A percentile compares a stretch with the other conserved stretches of the same genome.
Conservation (phyloP, 1,140 invertebrate species). For the Glossosoma conforme region DNA sequence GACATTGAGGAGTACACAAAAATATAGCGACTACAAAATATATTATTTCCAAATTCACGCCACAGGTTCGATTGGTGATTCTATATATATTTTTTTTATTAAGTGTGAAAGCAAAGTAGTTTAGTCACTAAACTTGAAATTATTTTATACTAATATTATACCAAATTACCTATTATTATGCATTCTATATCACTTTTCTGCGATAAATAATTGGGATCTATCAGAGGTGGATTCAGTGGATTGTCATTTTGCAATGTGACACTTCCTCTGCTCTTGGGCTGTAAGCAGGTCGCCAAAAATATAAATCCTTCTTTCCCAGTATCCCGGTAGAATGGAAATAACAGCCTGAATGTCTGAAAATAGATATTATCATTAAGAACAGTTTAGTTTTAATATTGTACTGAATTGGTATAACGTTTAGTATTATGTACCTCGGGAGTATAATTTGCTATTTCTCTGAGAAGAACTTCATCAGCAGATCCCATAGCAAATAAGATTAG, state of each 20-base stretch:
- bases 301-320: slow-evolving; percentile 62
- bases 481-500: slow-evolving; percentile 63
- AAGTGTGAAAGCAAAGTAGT: too few species aligned
- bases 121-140: too few species aligned
- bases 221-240: slow-evolving; percentile 59
- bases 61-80: too few species aligned
- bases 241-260: slow-evolving; percentile 53
- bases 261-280: slow-evolving; percentile 62
- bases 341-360: slow-evolving; percentile 55
- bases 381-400: too few species aligned
- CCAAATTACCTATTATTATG: slow-evolving; percentile 53
- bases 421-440: slow-evolving; percentile 50
- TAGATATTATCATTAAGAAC: slow-evolving; percentile 1
- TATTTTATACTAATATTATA: background rate
- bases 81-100: too few species aligned
- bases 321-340: slow-evolving; percentile 61
- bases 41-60: too few species aligned
- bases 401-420: slow-evolving; percentile 4
- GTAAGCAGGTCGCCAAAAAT: slow-evolving; percentile 57
- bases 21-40: too few species aligned
- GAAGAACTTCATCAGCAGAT: slow-evolving; percentile 58
- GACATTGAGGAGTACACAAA: too few species aligned
- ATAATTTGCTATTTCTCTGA: slow-evolving; percentile 63
- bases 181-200: slow-evolving; percentile 56
- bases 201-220: slow-evolving; percentile 73